A percentile compares a stretch with the other conserved stretches of the same genome.
These are phyloP conservation scores for Protomyctophum bolini DNA, from an alignment of 2,113 vertebrate genomes.

Conservation along the genomic window DNA sequence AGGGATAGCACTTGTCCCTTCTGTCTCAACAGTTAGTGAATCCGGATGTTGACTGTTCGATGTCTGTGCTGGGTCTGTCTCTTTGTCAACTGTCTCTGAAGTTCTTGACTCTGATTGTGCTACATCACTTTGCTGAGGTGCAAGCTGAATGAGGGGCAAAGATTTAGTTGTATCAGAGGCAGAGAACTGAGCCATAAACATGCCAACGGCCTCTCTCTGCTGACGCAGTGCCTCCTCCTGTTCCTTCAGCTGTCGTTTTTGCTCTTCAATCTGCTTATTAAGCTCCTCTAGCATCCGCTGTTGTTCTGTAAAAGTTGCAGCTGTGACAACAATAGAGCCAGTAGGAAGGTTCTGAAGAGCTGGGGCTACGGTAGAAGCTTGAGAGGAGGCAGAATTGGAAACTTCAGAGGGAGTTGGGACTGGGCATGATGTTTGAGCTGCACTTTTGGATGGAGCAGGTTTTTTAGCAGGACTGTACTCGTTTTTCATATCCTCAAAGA, in stretches of 20 bases:
- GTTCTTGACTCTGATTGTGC: conserved; percentile 32
- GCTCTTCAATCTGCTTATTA: conserved; percentile 96
- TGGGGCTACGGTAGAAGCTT: conserved; percentile 22
- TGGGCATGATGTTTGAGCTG: conserved; percentile 25
- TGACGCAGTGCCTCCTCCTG: conserved; percentile 93
- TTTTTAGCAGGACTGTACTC: conserved; percentile 72
- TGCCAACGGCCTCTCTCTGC: conserved; percentile 92
- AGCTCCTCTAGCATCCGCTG: conserved; percentile 94
- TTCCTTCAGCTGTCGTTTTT: conserved; percentile 91
- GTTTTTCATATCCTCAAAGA: conserved; percentile 89
- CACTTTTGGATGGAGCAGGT: conserved; percentile 42
- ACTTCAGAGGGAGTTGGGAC: conserved; percentile 17
- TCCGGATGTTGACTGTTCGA: conserved; percentile 33
- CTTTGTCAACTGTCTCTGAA: conserved; percentile 41
- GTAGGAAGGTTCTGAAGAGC: conserved; percentile 42
- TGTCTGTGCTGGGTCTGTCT: conserved; percentile 24
- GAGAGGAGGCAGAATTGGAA: conserved; percentile 14
- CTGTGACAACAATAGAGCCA: conserved; percentile 68
- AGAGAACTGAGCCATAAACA: conserved; percentile 96
- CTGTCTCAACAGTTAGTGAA: conserved; percentile 36
- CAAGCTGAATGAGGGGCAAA: conserved; percentile 62
- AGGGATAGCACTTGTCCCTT: conserved; percentile 16
- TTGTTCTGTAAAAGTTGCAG: conserved; percentile 87
- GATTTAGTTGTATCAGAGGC: conserved; percentile 88
- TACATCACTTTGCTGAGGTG: conserved; percentile 40